Evolutionary conservation across 2,797 vertebrate species (phyloP), one percentile per base, ranked within the genome.

Genomic region (Micromesistius poutassou): DNA sequence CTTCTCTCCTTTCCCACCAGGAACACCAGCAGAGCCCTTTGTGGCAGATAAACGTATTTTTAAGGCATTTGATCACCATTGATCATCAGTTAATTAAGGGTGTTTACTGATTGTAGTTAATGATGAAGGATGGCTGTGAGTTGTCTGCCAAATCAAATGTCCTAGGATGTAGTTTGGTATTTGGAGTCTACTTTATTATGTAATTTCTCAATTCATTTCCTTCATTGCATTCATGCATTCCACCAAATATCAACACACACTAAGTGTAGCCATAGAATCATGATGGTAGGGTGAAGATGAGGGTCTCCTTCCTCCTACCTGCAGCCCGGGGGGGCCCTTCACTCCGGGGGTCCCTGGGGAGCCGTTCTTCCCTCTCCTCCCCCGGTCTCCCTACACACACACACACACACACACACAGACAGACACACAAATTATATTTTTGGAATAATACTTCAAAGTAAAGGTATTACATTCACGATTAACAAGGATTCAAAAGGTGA

Each of bases 341-440:
- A 83, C 75, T 83, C 96, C 96, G 16, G 82, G 2, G 0, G 88
- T 25, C 66, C 96, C 96, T 30, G 93, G 10, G 0, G 86, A 91
- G 75, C 96, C 96, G 74, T 93, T 95, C 86, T 93, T 94, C 3
- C 96, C 96, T 82, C 94, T 94, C 88, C 90, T 96, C 0, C 96
- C 96, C 12, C 91, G 89, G 0, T 95, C 94, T 0, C 96, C 96
- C 96, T 97, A 83, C 36, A 83, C 8, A 25, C 62, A 28, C 62
- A 68, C 62, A 25, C 62, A 66, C 62, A 28, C 62, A 28, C 62
- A 25, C 25, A 12, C 62, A 66, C 62, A 12, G n/a, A 66, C 62
- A 66, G n/a, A 28, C 62, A 66, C 62, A 28, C 62, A 55, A 55
- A 55, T 55, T 50, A 50, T 22, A 19, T 4, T 22, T 14, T 50